Evolutionary conservation across 37 sponge, comb jelly and placozoan genomes (phyloP), one percentile per base, ranked within the genome.

Genomic region (Aphrocallistes beatrix): DNA sequence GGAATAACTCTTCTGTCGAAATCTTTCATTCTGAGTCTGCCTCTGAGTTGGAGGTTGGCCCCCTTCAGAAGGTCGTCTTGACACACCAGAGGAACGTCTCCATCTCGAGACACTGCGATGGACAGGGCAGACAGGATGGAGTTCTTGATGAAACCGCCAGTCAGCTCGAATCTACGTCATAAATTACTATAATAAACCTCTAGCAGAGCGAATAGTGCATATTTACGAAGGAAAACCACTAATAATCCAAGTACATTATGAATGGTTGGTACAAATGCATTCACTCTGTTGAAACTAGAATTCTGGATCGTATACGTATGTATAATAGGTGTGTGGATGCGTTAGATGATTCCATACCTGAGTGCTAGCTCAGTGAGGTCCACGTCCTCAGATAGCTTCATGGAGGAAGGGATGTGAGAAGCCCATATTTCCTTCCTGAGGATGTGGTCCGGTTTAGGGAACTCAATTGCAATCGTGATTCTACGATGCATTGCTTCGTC

Each of bases 71-170:
- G 51, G 81, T 93, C 94, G 9, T 83, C 83, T 38, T 93, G 94
- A 37, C 45, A 42, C 32, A 93, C 86, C 17, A 87, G 51, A 82
- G 94, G 94, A 51, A 49, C 84, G 32, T 91, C 91, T 36, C 94
- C 94, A 37, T 90, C 91, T 39, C 93, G 81, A 39, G 93, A 93
- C 36, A 93, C 93, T 36, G 93, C 89, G 16, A 93, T 83, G n/a
- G 93, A 88, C 30, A 93, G 88, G 1, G 93, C 93, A 36, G 93
- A 93, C 16, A 93, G 88, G 13, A 93, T 39, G 37, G 93, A 91
- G 83, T 93, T 93, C 88, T 93, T 93, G 36, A 93, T 93, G 86
- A 93, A 93, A 0, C 93, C 93, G 36, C 93, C 93, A 51, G 91
- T 87, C 36, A 93, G 69, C 37, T 93, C 93, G 89, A 89, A 93